Conservation (phyloP, 2,113 vertebrate species). For the Triplophysa siluroides region DNA sequence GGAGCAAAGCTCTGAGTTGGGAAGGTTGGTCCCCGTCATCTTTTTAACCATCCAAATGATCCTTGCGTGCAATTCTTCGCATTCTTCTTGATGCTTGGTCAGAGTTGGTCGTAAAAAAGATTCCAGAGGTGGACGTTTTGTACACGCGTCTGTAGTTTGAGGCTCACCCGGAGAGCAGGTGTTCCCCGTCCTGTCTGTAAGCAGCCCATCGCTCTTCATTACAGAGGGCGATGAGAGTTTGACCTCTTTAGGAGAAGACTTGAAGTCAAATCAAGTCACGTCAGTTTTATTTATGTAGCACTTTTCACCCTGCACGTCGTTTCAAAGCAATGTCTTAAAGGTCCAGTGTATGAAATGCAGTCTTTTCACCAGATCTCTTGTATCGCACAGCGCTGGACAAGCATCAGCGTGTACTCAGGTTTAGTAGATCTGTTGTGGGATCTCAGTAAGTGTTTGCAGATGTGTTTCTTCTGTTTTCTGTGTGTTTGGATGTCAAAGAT, state of each 20-base stretch:
- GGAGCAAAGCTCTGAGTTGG: too few species aligned
- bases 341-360: too few species aligned
- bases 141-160: too few species aligned
- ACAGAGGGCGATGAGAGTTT: not conserved
- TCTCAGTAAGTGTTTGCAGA: not conserved
- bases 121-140: too few species aligned
- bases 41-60: not conserved
- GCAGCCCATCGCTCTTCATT: slow-evolving; percentile 6
- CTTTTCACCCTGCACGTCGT: too few species aligned
- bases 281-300: too few species aligned
- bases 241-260: slow-evolving; percentile 3
- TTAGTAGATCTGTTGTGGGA: too few species aligned
- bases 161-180: not conserved
- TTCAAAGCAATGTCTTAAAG: too few species aligned
- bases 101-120: not conserved
- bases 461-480: slow-evolving; percentile 6
- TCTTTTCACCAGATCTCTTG: too few species aligned
- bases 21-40: not conserved
- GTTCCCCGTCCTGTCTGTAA: not conserved
- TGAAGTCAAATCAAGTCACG: too few species aligned
- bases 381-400: too few species aligned
- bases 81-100: not conserved
- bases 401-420: too few species aligned
- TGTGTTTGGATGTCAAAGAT: not conserved
- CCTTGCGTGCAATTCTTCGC: not conserved